phyloP scores from a whole-genome alignment of 2,113 vertebrate genomes.

The Gymnobelideus leadbeateri region DNA sequence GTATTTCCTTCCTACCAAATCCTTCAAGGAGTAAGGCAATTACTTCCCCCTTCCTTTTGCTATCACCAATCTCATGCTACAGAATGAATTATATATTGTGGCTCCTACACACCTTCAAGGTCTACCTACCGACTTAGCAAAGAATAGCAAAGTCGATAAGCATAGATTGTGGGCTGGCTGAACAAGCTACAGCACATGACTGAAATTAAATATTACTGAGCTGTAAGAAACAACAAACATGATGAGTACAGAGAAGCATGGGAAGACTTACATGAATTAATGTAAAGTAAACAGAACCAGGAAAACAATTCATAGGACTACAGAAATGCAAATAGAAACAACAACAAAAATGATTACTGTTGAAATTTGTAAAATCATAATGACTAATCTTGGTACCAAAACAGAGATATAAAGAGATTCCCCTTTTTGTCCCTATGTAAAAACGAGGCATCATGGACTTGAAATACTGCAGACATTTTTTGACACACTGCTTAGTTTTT shows the following conservation, averaged over 20 bases:
- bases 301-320: not conserved
- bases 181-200: not conserved
- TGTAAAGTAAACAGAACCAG: not conserved
- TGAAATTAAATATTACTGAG: not conserved
- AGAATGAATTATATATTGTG: not conserved
- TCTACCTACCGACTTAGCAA: not conserved
- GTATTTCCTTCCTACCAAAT: not conserved
- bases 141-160: not conserved
- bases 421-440: not conserved
- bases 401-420: not conserved
- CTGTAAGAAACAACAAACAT: not conserved
- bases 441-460: not conserved
- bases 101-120: not conserved
- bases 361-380: not conserved
- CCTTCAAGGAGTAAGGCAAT: too few relatives aligned
- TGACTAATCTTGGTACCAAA: not conserved
- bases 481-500: not conserved
- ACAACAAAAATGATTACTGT: not conserved
- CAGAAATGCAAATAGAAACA: not conserved
- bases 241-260: not conserved
- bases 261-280: not conserved
- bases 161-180: not conserved
- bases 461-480: not conserved
- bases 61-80: too few relatives aligned
- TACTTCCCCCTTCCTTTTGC: too few relatives aligned